Conservation (phyloP, 2,113 vertebrate species). For the Microtus montanus region DNA sequence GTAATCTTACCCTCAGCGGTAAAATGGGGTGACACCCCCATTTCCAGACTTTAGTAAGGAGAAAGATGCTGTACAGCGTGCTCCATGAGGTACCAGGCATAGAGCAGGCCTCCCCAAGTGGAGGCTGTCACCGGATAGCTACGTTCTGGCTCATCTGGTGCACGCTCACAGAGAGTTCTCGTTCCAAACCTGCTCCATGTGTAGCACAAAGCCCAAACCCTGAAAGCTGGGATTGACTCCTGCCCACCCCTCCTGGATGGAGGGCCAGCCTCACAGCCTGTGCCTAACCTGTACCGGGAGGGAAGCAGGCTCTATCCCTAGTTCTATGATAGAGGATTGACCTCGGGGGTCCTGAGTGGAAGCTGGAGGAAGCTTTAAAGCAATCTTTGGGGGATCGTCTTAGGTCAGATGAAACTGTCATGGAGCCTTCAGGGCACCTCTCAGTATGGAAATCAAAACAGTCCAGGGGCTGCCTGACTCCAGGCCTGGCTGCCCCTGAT, state of each 20-base stretch:
- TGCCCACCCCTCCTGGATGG: rapidly evolving
- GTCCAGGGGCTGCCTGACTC: not conserved
- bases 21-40: not conserved
- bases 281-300: not conserved
- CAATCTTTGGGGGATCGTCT: not conserved
- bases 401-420: not conserved
- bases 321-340: too few species aligned
- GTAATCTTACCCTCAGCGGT: not conserved
- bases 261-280: not conserved
- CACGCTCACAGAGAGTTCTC: not conserved
- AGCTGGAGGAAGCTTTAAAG: not conserved
- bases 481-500: not conserved
- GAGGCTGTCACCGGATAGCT: not conserved
- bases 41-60: not conserved
- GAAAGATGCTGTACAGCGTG: not conserved
- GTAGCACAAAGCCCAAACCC: not conserved
- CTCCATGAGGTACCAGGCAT: not conserved
- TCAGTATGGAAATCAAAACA: too few species aligned
- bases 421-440: not conserved
- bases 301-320: not conserved
- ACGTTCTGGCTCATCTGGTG: not conserved
- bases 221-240: not conserved
- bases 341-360: not conserved
- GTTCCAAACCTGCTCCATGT: not conserved
- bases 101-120: not conserved